Conservation (phyloP, 2,888 invertebrate genomes). For the Cordilura impudica region DNA sequence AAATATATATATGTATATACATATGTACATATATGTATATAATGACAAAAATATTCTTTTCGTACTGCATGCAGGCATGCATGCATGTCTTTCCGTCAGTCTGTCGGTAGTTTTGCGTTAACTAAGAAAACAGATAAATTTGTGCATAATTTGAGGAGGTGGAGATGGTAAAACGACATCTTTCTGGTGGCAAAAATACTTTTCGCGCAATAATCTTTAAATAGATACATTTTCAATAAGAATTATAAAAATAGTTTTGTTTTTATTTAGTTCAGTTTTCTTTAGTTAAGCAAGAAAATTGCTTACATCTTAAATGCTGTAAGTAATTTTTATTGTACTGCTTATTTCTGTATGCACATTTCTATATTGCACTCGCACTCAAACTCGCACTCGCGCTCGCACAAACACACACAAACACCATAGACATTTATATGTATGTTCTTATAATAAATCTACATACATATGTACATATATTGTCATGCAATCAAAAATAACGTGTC, state of each 20-base stretch:
- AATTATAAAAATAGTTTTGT: constrained; percentile 42
- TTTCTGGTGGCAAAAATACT: constrained; percentile 39
- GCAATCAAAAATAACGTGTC: constrained; percentile 31
- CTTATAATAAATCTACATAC: background rate
- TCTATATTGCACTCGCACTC: too few relatives aligned
- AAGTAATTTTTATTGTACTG: constrained; percentile 15
- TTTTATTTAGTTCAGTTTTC: constrained; percentile 11
- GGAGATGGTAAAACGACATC: constrained; percentile 45
- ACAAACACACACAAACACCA: background rate
- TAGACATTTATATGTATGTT: background rate
- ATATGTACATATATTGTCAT: background rate
- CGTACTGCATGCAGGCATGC: background rate
- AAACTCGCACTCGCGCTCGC: too few relatives aligned
- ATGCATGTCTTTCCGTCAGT: background rate
- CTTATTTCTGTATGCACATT: background rate
- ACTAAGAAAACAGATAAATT: background rate
- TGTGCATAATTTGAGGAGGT: constrained; percentile 48
- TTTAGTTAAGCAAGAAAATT: constrained; percentile 18
- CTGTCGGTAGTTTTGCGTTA: background rate
- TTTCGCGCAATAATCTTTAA: constrained; percentile 46
- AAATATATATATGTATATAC: too few relatives aligned
- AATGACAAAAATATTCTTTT: background rate
- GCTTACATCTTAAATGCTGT: constrained; percentile 46
- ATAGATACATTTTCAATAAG: constrained; percentile 42
- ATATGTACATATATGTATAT: background rate